Evolutionary conservation across 2,888 invertebrate genomes (phyloP), one percentile per base, ranked within the genome.

Genomic region (Erebia epiphron): DNA sequence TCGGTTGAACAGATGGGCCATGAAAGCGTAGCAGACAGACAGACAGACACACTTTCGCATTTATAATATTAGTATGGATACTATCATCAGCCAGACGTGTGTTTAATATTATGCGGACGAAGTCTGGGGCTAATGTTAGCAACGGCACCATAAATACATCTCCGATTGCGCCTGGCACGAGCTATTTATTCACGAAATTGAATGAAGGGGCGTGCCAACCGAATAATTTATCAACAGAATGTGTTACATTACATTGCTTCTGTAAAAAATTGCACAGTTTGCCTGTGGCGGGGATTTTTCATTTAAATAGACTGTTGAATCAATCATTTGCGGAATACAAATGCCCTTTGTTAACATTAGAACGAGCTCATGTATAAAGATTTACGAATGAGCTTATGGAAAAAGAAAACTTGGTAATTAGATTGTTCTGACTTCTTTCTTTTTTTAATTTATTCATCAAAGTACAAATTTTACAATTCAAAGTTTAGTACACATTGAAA

Each of bases 171-270:
- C 68, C 72, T 77, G 78, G 76, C 77, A 72, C 52, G 70, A 72
- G 78, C 77, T 77, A 78, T 79, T 79, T 79, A 79, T 78, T 77
- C 76, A 68, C 76, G 71, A 77, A 78, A 79, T 78, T 79, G 80
- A 80, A 79, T 77, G 76, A 77, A 74, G 77, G 77, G 75, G 75
- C 74, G 77, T 75, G 77, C 76, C 75, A 75, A 73, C 76, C 76
- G 76, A 78, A 79, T 79, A 76, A 79, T 80, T 79, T 79, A 79
- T 79, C 77, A 80, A 76, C 76, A 73, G 76, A 79, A 79, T 76
- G 78, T 76, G 77, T 76, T 76, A 78, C 79, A 78, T 79, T 78
- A 79, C 76, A 76, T 75, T 74, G 73, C 76, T 67, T 73, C 70
- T 68, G 75, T 78, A 78, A 79, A 79, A 79, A 78, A 79, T 79